A percentile compares a stretch with the other conserved stretches of the same genome.
Conservation (phyloP, 2,888 invertebrate species). For the Cephonodes hylas region DNA sequence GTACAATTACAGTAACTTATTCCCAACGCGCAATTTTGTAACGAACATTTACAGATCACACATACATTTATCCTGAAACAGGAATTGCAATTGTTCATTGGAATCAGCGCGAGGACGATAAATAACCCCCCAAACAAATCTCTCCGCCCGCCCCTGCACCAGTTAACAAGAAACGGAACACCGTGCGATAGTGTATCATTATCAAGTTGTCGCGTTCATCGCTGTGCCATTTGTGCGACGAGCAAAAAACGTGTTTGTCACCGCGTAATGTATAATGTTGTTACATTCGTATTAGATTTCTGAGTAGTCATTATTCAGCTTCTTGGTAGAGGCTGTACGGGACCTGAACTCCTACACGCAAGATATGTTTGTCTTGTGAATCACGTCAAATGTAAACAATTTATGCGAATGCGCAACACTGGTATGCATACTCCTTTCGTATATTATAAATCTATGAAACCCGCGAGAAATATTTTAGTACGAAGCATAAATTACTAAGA, state of each 20-base stretch:
- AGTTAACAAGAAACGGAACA: constrained; percentile 32
- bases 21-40: neutral
- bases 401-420: neutral
- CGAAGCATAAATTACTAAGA: too few relatives aligned
- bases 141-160: constrained; percentile 23
- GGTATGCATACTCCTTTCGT: too few relatives aligned
- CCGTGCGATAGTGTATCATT: constrained; percentile 26
- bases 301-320: neutral
- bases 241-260: neutral
- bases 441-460: too few relatives aligned
- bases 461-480: too few relatives aligned
- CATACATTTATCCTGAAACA: neutral
- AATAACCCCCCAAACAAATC: constrained; percentile 14
- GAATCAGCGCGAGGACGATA: neutral
- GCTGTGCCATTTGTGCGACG: constrained; percentile 12
- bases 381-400: neutral
- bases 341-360: neutral
- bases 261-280: constrained; percentile 10
- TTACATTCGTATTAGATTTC: neutral
- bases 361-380: neutral
- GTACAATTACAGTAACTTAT: neutral
- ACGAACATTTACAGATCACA: neutral
- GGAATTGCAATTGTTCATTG: neutral
- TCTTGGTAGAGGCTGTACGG: constrained; percentile 7
- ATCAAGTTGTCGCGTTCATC: neutral